These are phyloP conservation scores for Macrophya annulata DNA, from an alignment of 2,888 invertebrate species.

Conservation along the genomic window DNA sequence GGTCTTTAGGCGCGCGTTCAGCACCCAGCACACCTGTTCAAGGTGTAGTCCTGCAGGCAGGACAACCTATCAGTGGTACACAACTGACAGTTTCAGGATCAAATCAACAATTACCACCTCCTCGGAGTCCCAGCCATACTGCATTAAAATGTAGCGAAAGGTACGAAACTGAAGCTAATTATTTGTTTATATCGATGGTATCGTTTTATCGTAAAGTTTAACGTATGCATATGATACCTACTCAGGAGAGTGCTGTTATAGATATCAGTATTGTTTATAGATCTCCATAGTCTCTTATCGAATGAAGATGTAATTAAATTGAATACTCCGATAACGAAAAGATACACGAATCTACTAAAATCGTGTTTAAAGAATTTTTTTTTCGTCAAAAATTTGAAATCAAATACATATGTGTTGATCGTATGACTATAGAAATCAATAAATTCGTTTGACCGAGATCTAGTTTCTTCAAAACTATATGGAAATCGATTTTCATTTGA, in stretches of 20 bases:
- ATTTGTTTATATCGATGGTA: background rate
- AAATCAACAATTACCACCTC: slow-evolving; percentile 69
- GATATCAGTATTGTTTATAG: background rate
- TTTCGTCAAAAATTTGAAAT: background rate
- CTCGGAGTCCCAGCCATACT: slow-evolving; percentile 78
- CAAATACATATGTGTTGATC: background rate
- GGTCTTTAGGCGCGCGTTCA: slow-evolving; percentile 85
- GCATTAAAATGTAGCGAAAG: slow-evolving; percentile 75
- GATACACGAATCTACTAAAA: no score
- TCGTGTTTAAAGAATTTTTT: background rate
- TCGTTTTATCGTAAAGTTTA: background rate
- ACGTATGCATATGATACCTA: no score
- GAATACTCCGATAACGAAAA: no score
- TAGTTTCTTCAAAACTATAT: background rate
- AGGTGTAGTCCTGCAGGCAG: slow-evolving; percentile 63
- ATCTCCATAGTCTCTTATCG: slow-evolving; percentile 32
- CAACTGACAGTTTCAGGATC: slow-evolving; percentile 71
- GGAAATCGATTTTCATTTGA: background rate
- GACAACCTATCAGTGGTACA: slow-evolving; percentile 69
- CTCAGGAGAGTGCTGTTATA: background rate
- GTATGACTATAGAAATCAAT: background rate
- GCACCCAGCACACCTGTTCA: slow-evolving; percentile 87
- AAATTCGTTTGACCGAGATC: background rate
- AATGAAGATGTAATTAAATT: background rate
- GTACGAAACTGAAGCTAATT: slow-evolving; percentile 62